Conservation (phyloP, 2,888 invertebrate genomes). For the Mechanitis messenoides region DNA sequence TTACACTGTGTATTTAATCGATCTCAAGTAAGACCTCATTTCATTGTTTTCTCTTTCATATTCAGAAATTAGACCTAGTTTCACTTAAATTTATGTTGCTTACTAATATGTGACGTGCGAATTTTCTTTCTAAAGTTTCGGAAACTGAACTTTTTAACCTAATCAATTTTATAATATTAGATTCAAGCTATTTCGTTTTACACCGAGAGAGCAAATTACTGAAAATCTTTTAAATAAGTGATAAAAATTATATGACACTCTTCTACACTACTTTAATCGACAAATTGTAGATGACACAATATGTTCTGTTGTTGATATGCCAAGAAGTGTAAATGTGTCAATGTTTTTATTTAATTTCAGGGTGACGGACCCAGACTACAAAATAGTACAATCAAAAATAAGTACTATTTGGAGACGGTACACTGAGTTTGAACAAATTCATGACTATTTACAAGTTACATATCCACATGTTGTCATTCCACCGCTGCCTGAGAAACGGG, state of each 20-base stretch:
- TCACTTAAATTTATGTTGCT: neutral
- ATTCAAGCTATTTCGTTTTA: too few relatives aligned
- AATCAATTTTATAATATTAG: too few relatives aligned
- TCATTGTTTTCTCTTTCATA: conserved; percentile 37
- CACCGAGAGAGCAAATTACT: too few relatives aligned
- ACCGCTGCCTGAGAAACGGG: conserved; percentile 87
- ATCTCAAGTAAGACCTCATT: conserved; percentile 80
- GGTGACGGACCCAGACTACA: conserved; percentile 80
- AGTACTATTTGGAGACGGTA: conserved; percentile 87
- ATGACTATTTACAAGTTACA: conserved; percentile 84
- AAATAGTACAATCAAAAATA: conserved; percentile 77
- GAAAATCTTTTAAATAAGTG: too few relatives aligned
- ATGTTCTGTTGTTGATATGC: too few relatives aligned
- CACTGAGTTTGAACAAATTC: conserved; percentile 89
- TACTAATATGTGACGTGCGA: neutral
- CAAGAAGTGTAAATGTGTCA: neutral
- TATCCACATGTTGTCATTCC: conserved; percentile 89
- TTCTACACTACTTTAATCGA: too few relatives aligned
- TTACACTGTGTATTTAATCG: conserved; percentile 86
- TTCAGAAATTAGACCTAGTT: neutral
- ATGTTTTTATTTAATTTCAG: conserved; percentile 56
- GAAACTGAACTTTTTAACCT: neutral
- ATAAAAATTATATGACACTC: too few relatives aligned
- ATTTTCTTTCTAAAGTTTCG: neutral
- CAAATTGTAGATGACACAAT: too few relatives aligned